Conservation (phyloP, 2,888 invertebrate genomes). For the Ennomos quercinarius region DNA sequence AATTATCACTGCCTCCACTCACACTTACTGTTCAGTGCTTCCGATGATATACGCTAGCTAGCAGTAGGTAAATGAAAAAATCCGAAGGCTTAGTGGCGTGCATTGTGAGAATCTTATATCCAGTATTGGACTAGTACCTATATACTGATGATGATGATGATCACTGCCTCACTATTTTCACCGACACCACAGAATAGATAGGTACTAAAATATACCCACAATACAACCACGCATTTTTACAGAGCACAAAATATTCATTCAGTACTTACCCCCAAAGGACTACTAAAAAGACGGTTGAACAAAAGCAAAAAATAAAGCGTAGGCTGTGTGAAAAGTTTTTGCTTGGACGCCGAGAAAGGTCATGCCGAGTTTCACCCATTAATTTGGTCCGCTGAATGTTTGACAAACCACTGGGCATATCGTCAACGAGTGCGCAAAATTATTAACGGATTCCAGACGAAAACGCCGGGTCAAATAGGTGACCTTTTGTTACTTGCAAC, state of each 20-base stretch:
- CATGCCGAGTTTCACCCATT: slow-evolving; percentile 53
- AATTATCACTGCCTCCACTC: too few species aligned
- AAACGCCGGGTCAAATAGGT: slow-evolving; percentile 19
- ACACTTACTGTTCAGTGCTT: too few species aligned
- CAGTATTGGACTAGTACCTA: too few species aligned
- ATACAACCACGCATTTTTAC: too few species aligned
- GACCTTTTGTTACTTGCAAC: slow-evolving; percentile 22
- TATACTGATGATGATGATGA: too few species aligned
- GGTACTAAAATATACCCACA: too few species aligned
- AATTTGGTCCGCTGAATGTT: slow-evolving; percentile 56
- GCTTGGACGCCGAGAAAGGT: slow-evolving; percentile 46
- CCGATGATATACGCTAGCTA: too few species aligned
- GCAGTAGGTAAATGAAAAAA: too few species aligned
- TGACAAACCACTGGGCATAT: slow-evolving; percentile 53
- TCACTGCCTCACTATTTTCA: too few species aligned
- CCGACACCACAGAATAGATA: too few species aligned
- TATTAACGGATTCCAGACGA: slow-evolving; percentile 31
- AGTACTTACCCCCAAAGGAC: neutral
- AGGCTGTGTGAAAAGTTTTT: slow-evolving; percentile 53
- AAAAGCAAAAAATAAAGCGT: slow-evolving; percentile 41
- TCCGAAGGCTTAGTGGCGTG: too few species aligned
- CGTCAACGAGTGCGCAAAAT: slow-evolving; percentile 32
- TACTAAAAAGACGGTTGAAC: slow-evolving; percentile 19
- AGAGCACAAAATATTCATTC: neutral
- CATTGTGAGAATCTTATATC: too few species aligned